Base-by-base conservation (phyloP, 1,140 invertebrate genomes). In the Plectrocnemia conspersa region DNA sequence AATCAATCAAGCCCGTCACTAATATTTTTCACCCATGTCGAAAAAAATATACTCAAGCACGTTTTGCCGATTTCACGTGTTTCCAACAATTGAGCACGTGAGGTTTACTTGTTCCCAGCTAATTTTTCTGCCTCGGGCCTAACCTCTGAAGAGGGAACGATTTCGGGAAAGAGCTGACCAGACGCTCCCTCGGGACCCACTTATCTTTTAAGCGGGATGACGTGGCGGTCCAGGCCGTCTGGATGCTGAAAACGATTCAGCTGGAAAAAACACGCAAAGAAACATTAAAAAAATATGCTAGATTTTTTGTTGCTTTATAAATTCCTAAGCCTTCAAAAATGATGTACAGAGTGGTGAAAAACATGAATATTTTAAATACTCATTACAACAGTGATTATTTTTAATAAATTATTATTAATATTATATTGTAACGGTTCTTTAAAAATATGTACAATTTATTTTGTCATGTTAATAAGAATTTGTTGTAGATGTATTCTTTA, bases 171-270 rank as follows among this genome's bases (percentile, higher is more conserved):
- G 32, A 50, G 47, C 47, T 50, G 47, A 50, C 47, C 35, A 50
- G 47, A 50, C 47, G 47, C 13, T 50, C 47, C 47, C 32, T 16
- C 13, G 47, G 47, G 47, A 50, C 13, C 33, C 47, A 50, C 47
- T 50, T 24, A 27, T 50, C 47, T 50, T 47, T 38, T 38, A 9
- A 16, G 13, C 47, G 19, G 32, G 32, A 38, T 50, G 47, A 50
- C 47, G 25, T 23, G 32, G 22, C 10, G 47, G n/a, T 13, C 41
- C 41, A 16, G 21, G 13, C 21, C 25, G 45, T 38, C 33, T 24
- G 32, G 11, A 13, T 38, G 10, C 35, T 16, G 5, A 13, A 16
- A 6, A 16, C 35, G 5, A 38, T 38, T 38, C n/a, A 7, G 27
- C 27, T 35, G 45, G 32, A 48, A 48, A 33, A 48, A 21, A 29